Percentiles rank a stretch among this genome's conserved stretches.
These are phyloP conservation scores for Noctua fimbriata DNA, from an alignment of 2,888 invertebrate species.

Conservation along the genomic window DNA sequence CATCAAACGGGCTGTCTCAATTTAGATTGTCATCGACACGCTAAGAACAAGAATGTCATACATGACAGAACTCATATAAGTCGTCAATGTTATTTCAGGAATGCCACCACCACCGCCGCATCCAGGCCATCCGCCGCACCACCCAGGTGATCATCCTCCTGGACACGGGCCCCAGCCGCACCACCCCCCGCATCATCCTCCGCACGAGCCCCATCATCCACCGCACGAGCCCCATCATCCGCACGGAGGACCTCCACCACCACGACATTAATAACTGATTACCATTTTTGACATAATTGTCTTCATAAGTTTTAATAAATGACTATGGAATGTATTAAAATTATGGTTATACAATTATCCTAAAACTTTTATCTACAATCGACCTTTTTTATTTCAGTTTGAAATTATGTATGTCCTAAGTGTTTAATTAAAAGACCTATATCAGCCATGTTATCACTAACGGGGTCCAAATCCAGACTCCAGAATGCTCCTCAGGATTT, in stretches of 20 bases:
- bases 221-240: slow-evolving; percentile 41
- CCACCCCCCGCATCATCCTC: slow-evolving; percentile 43
- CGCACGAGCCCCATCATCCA: slow-evolving; percentile 51
- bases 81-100: slow-evolving; percentile 41
- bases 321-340: background rate
- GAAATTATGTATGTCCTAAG: background rate
- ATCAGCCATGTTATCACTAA: background rate
- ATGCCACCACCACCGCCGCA: slow-evolving; percentile 69
- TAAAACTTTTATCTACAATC: background rate
- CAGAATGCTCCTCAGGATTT: background rate
- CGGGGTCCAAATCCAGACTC: background rate
- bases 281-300: background rate
- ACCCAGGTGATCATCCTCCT: slow-evolving; percentile 55
- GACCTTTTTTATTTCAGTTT: background rate
- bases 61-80: background rate
- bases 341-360: slow-evolving; percentile 1
- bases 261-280: slow-evolving; percentile 1
- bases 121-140: slow-evolving; percentile 53
- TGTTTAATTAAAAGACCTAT: no score
- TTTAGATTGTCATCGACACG: background rate
- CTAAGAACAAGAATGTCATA: background rate
- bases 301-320: background rate
- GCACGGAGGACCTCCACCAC: slow-evolving; percentile 20
- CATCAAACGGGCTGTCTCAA: background rate
- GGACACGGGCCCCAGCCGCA: slow-evolving; percentile 58